Conservation (phyloP, 2,113 vertebrate genomes). For the Solea solea region DNA sequence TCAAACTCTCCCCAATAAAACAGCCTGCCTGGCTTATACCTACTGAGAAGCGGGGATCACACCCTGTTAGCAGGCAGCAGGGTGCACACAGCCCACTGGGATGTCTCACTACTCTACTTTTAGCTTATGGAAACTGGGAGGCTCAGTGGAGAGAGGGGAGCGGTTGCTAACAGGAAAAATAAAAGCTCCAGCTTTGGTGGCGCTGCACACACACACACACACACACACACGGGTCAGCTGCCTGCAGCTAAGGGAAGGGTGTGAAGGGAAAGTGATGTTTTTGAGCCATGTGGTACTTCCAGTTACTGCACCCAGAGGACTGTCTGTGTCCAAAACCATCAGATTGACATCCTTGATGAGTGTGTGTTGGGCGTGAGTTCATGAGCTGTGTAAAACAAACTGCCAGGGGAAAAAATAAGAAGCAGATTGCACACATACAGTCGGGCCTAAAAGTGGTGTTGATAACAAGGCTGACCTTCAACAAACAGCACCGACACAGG, state of each 20-base stretch:
- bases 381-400: conserved; percentile 12
- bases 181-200: conserved; percentile 53
- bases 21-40: conserved; percentile 9
- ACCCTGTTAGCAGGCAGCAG: conserved; percentile 21
- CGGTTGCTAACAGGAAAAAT: conserved; percentile 54
- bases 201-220: conserved; percentile 6
- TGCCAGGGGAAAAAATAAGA: conserved; percentile 17
- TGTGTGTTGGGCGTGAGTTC: conserved; percentile 18
- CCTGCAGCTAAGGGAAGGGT: conserved; percentile 54
- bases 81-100: conserved; percentile 40
- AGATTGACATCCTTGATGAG: conserved; percentile 58
- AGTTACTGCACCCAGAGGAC: conserved; percentile 60
- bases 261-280: conserved; percentile 65
- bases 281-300: conserved; percentile 47
- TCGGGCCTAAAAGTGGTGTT: conserved; percentile 28
- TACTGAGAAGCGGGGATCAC: conserved; percentile 22
- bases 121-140: conserved; percentile 66
- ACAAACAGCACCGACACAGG: conserved; percentile 37
- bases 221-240: conserved; percentile 39
- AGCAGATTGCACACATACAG: conserved; percentile 7
- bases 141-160: conserved; percentile 29
- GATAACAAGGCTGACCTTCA: conserved; percentile 65
- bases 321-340: conserved; percentile 54
- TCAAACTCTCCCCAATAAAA: conserved; percentile 50
- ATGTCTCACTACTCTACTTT: conserved; percentile 57